Base-by-base conservation (phyloP, 2,888 invertebrate species). In the Kryphioiulus occultus region DNA sequence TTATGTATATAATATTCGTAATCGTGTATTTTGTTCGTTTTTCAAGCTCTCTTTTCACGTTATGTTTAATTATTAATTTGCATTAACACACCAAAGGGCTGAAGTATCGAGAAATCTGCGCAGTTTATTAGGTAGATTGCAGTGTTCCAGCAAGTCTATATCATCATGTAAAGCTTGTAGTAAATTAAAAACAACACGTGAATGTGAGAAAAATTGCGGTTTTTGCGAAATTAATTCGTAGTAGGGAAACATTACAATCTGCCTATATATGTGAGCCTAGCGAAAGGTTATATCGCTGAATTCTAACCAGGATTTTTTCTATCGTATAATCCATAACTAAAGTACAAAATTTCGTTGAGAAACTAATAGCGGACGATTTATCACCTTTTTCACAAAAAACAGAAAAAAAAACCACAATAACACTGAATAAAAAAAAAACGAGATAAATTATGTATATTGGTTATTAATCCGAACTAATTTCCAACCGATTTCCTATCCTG, bases 31-130 rank as follows among this genome's bases (percentile, higher is more conserved):
- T 78, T 78, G 78, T 78, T 78, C 78, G 30, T 78, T 78, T 30
- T 32, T 17, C 17, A 12, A 7, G 12, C 78, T 53, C 53, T 53
- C 53, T 53, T 53, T n/a, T n/a, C 19, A 26, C 78, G 78, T 78
- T 78, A 78, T 32, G 30, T 78, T 78, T 78, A 78, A 78, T 78
- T 78, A 78, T 78, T 78, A 78, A 78, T 78, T 78, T 78, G 26
- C 78, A 78, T 78, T 78, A 78, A 78, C 78, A 78, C 78, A 78
- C 78, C 78, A 78, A 78, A 78, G 78, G 78, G 78, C 30, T 78
- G 30, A 78, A 78, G 78, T 78, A 10, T 78, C 30, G 30, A 78
- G 78, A 78, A 30, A 78, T 30, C 78, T 78, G 78, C 26, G 15
- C 30, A 30, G 78, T 78, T 78, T 78, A 68, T 68, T 78, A 30